Conservation (phyloP, 2,797 vertebrate genomes). For the Champsocephalus gunnari region DNA sequence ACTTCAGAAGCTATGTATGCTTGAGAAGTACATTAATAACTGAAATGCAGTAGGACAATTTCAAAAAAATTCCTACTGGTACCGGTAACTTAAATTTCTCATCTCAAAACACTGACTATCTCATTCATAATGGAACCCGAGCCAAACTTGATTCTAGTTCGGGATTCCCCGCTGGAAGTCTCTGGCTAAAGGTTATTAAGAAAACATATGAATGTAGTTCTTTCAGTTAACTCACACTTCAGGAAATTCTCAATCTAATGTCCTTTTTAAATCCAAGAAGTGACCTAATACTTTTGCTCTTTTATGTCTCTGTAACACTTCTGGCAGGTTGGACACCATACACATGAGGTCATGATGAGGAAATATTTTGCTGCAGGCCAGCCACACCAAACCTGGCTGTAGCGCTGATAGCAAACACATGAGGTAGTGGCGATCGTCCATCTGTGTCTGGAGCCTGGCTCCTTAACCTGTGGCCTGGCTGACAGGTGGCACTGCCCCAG, state of each 20-base stretch:
- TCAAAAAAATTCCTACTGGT: neutral
- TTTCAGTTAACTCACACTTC: conserved; percentile 35
- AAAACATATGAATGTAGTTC: conserved; percentile 32
- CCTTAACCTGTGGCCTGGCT: conserved; percentile 64
- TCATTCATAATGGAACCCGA: conserved; percentile 9
- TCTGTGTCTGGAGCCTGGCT: conserved; percentile 62
- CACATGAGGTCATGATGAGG: conserved; percentile 65
- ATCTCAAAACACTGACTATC: conserved; percentile 4
- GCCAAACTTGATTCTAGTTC: neutral
- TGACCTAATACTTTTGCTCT: conserved; percentile 52
- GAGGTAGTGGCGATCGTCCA: conserved; percentile 56
- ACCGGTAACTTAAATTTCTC: neutral
- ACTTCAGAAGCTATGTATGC: neutral
- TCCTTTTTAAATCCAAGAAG: conserved; percentile 44
- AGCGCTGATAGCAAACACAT: conserved; percentile 66
- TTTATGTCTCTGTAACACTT: conserved; percentile 41
- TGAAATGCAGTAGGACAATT: neutral
- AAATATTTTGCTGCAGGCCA: conserved; percentile 40
- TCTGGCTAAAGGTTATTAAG: conserved; percentile 22
- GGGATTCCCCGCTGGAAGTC: neutral
- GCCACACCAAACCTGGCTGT: conserved; percentile 61
- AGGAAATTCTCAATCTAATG: conserved; percentile 43
- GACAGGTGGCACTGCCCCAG: conserved; percentile 71
- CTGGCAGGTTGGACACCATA: conserved; percentile 31
- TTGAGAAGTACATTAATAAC: neutral